Evolutionary conservation across 2,888 invertebrate species (phyloP).

Genomic region (Diloba caeruleocephala): DNA sequence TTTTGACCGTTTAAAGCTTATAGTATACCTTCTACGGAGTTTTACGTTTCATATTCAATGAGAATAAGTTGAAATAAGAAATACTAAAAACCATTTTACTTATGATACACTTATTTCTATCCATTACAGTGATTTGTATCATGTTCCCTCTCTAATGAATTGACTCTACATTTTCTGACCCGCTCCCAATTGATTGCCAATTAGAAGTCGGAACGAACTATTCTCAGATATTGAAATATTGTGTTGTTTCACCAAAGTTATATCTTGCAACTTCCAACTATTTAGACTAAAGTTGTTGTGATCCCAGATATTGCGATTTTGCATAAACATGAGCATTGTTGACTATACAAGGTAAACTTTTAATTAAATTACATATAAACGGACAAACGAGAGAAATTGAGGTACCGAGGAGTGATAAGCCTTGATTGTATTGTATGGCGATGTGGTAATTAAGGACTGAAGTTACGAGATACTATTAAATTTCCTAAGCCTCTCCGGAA

Average conservation of each 20-base stretch:
- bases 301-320: constrained; percentile 35
- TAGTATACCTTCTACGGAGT: too few relatives aligned
- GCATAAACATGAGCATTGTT: constrained; percentile 60
- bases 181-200: constrained; percentile 16
- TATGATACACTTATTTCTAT: too few relatives aligned
- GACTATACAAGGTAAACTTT: constrained; percentile 59
- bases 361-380: constrained; percentile 60
- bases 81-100: too few relatives aligned
- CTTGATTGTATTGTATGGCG: constrained; percentile 5
- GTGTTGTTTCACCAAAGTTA: constrained; percentile 10
- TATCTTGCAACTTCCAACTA: constrained; percentile 34
- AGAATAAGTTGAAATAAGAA: too few relatives aligned
- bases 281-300: constrained; percentile 29
- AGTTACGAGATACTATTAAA: too few relatives aligned
- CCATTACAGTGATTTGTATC: not conserved
- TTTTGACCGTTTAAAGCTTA: too few relatives aligned
- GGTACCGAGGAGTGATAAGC: not conserved
- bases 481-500: too few relatives aligned
- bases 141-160: not conserved
- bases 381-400: constrained; percentile 23
- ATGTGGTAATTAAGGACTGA: too few relatives aligned
- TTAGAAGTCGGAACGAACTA: constrained; percentile 16
- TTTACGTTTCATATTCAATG: too few relatives aligned
- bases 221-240: constrained; percentile 8
- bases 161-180: not conserved